phyloP scores from a whole-genome alignment of 1,140 invertebrate genomes.

The Drosophila nikananu region DNA sequence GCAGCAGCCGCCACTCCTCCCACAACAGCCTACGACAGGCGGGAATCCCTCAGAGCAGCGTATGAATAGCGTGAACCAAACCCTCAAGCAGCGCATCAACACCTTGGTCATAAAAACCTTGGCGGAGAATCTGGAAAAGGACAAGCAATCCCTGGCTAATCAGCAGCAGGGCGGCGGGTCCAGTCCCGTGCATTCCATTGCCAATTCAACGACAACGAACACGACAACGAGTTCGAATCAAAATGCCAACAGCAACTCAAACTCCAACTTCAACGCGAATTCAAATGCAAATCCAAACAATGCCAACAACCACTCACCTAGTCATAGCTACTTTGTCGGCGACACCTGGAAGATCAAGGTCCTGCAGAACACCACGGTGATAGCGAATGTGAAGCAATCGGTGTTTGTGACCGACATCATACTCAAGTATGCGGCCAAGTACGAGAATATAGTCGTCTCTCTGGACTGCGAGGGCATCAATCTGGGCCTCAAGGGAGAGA shows the following conservation, averaged over 20 bases:
- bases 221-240: constrained; percentile 13
- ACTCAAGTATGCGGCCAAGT: constrained; percentile 88
- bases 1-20: constrained; percentile 43
- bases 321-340: constrained; percentile 87
- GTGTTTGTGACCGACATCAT: constrained; percentile 92
- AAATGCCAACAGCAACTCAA: constrained; percentile 42
- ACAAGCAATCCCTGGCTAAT: constrained; percentile 87
- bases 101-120: constrained; percentile 94
- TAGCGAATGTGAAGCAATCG: constrained; percentile 92
- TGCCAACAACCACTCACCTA: constrained; percentile 71
- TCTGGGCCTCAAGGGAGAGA: constrained; percentile 92
- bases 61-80: constrained; percentile 88
- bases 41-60: constrained; percentile 85
- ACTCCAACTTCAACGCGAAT: not conserved
- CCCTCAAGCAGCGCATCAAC: constrained; percentile 94
- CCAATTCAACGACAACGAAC: constrained; percentile 31
- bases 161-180: constrained; percentile 47
- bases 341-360: constrained; percentile 93
- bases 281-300: constrained; percentile 34
- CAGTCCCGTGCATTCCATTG: constrained; percentile 84
- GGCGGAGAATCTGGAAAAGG: constrained; percentile 95
- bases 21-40: constrained; percentile 14
- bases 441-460: constrained; percentile 89
- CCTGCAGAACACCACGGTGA: constrained; percentile 92
- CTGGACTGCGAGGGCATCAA: constrained; percentile 97